These are phyloP conservation scores for Grammomys surdaster DNA, from an alignment of 2,113 vertebrate genomes.

Conservation along the genomic window DNA sequence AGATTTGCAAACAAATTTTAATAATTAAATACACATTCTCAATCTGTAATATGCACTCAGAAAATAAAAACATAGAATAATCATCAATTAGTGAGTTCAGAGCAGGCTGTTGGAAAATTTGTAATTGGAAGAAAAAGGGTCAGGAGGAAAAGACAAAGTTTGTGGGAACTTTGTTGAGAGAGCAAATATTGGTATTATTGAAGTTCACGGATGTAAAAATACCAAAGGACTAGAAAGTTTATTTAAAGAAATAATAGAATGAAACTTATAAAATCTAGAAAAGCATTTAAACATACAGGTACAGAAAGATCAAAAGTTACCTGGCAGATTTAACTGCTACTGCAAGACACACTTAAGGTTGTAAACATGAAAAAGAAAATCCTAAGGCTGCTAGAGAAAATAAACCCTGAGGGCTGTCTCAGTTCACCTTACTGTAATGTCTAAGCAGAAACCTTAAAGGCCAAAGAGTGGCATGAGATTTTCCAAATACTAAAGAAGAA, in stretches of 20 bases:
- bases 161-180: not conserved
- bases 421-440: not conserved
- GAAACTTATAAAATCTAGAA: not conserved
- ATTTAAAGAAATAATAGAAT: not conserved
- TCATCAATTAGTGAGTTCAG: not conserved
- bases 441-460: not conserved
- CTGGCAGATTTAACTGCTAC: not conserved
- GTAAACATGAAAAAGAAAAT: not conserved
- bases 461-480: not conserved
- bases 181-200: not conserved
- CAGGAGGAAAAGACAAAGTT: not conserved
- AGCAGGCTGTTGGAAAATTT: not conserved
- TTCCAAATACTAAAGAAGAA: not conserved
- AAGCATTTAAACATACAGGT: not conserved
- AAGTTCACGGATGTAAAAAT: not conserved
- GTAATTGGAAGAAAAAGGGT: not conserved
- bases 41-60: not conserved
- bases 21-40: not conserved
- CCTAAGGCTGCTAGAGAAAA: not conserved
- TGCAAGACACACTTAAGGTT: not conserved
- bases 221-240: not conserved
- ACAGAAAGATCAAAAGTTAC: not conserved
- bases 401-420: not conserved
- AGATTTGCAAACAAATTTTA: not conserved
- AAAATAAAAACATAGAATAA: not conserved